Base-by-base conservation (phyloP, 2,113 vertebrate species). In the Sula dactylatra region DNA sequence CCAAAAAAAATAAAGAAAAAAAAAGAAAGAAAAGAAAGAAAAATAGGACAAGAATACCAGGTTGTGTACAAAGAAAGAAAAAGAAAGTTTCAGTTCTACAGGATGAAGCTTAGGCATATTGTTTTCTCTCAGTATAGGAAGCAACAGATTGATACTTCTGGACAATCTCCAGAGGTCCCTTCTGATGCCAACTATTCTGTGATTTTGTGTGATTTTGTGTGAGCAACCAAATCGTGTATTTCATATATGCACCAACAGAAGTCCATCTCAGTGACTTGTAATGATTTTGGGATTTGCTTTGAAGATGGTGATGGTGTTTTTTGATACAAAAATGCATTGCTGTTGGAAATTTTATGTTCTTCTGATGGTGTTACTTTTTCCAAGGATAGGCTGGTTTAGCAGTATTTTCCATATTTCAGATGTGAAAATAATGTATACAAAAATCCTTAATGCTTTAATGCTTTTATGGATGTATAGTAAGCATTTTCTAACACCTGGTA, bases 11-110 rank as follows among this genome's bases (percentile, higher is more conserved):
- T 16, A 17, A 17, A 22, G 10, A 2, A 42, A 27, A 19, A 17
- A 18, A 20, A 36, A 14, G 6, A 6, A 36, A 17, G 2, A 3
- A 36, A 38, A 9, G 0, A 44, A 11, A 58, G 3, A 38, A 34
- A 29, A 29, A 5, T 5, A 38, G 2, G 10, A 42, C 2, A 49
- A 71, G n/a, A 85, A 16, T 25, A 54, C 36, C 7, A n/a, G 15
- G 5, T 21, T 58, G 2, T 54, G 9, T 34, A 45, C 14, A 56
- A 85, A 18, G 22, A 31, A 76, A 58, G 29, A n/a, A 87, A 38
- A 64, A 71, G 25, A 49, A n/a, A 16, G 3, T 17, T 67, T 71
- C 64, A 38, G 10, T 77, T 61, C 38, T 76, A n/a, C 11, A 59
- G 49, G 56, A 61, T 59, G 21, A 77, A 71, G 4, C 12, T 67